Base-by-base conservation (phyloP, 2,797 vertebrate genomes). In the Anabas testudineus region DNA sequence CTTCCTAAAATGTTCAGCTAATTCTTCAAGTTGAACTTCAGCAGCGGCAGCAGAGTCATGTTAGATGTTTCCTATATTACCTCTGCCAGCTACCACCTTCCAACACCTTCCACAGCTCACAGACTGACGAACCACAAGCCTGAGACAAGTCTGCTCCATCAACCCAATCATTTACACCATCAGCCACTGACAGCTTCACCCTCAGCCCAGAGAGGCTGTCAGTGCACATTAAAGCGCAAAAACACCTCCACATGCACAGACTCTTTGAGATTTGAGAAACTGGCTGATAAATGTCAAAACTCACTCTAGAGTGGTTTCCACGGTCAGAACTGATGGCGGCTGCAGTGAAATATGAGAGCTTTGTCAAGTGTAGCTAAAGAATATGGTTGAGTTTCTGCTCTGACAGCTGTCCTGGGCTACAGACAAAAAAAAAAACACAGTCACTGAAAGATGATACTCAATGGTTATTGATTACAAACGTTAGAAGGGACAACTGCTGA, bases 381-480 rank as follows among this genome's bases (percentile, higher is more conserved):
- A 46, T 47, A 61, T 10, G 18, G 78, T 78, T 76, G 65, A 84
- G 78, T 90, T 90, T 89, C 63, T 76, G 62, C 81, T 80, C 79
- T 79, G 86, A 88, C 88, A 91, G 90, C 85, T 83, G 81, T 81
- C 78, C 74, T 66, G 18, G 45, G 34, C 78, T 45, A 39, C 60
- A 69, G 57, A 63, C 32, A 22, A 7, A 47, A 52, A 78, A 78
- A 32, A 78, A 80, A 12, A 46, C 48, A 63, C 45, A 62, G 80
- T 84, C 74, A 55, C 65, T 76, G 90, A 87, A 90, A 92, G 54
- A 60, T 13, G 79, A 93, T 81, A 86, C 77, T 64, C 37, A 74
- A 67, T 63, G 62, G 74, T 52, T 87, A 92, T 92, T 76, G 87
- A 92, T 91, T 91, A 87, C 87, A 84, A 73, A 90, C 69, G 67